A percentile compares a stretch with the other conserved stretches of the same genome.
phyloP scores from a whole-genome alignment of 2,888 invertebrate species.

The Abrostola tripartita region DNA sequence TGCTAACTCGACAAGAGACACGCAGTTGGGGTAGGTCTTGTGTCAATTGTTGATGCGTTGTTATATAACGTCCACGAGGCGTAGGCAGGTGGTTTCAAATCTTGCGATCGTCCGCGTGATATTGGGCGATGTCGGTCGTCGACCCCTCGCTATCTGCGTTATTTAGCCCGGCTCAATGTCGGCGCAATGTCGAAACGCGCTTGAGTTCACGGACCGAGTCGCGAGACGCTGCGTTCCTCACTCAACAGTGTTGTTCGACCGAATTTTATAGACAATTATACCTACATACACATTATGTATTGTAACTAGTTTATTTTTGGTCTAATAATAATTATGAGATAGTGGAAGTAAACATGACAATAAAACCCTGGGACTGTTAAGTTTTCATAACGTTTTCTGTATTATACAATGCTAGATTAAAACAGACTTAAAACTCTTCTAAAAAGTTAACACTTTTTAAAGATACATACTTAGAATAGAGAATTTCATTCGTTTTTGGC shows the following conservation, averaged over 20 bases:
- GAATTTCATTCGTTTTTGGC: too few species aligned
- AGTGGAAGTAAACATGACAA: constrained; percentile 12
- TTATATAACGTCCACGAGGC: constrained; percentile 74
- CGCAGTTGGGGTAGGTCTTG: constrained; percentile 74
- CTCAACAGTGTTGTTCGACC: constrained; percentile 76
- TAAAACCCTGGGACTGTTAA: neutral
- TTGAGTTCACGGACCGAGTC: constrained; percentile 83
- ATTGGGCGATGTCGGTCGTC: constrained; percentile 86
- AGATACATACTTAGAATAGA: too few species aligned
- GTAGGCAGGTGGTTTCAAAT: constrained; percentile 76
- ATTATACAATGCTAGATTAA: too few species aligned
- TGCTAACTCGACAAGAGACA: constrained; percentile 46
- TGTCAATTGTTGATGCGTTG: constrained; percentile 45
- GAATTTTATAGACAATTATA: constrained; percentile 70
- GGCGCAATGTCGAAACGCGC: constrained; percentile 84
- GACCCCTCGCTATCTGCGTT: constrained; percentile 86
- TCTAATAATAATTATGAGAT: constrained; percentile 17
- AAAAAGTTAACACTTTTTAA: too few species aligned
- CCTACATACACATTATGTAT: constrained; percentile 35
- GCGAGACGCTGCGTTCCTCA: constrained; percentile 75
- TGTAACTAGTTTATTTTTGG: constrained; percentile 31
- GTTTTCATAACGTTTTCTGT: too few species aligned
- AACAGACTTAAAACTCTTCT: too few species aligned
- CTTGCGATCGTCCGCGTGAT: constrained; percentile 81
- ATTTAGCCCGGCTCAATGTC: constrained; percentile 86